These are phyloP conservation scores for Orchesella flavescens DNA, from an alignment of 2,888 invertebrate species.

Conservation along the genomic window DNA sequence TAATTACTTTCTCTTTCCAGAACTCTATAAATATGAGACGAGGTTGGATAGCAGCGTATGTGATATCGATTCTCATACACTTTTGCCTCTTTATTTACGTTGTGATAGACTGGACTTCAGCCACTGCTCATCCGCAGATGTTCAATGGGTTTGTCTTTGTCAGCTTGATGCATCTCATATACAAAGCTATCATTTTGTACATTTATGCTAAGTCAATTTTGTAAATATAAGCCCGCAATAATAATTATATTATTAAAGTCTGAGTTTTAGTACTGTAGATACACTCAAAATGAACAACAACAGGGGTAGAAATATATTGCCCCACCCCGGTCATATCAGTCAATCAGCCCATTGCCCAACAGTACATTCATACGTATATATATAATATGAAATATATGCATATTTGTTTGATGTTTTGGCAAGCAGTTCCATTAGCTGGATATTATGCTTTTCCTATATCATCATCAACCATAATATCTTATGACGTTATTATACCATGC, in stretches of 20 bases:
- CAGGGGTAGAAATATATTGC: no score
- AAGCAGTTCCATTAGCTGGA: background rate
- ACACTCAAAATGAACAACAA: no score
- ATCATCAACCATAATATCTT: background rate
- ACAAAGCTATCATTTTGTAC: conserved; percentile 63
- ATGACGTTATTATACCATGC: no score
- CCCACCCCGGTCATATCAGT: no score
- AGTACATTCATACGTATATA: no score
- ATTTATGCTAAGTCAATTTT: conserved; percentile 59
- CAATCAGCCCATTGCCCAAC: no score
- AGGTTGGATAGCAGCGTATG: conserved; percentile 62
- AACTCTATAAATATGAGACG: conserved; percentile 47
- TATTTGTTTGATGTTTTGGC: no score
- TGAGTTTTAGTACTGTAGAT: conserved; percentile 20
- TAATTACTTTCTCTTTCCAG: conserved; percentile 13
- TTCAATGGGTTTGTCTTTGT: conserved; percentile 64
- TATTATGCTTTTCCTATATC: background rate
- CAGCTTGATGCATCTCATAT: conserved; percentile 61
- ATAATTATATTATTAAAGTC: conserved; percentile 12
- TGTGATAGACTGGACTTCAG: conserved; percentile 65
- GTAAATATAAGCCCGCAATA: conserved; percentile 22
- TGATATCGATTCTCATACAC: conserved; percentile 64
- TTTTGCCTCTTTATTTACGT: conserved; percentile 60
- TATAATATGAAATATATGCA: no score
- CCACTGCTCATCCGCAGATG: conserved; percentile 62